Conservation (phyloP, 2,113 vertebrate species). For the Morone saxatilis region DNA sequence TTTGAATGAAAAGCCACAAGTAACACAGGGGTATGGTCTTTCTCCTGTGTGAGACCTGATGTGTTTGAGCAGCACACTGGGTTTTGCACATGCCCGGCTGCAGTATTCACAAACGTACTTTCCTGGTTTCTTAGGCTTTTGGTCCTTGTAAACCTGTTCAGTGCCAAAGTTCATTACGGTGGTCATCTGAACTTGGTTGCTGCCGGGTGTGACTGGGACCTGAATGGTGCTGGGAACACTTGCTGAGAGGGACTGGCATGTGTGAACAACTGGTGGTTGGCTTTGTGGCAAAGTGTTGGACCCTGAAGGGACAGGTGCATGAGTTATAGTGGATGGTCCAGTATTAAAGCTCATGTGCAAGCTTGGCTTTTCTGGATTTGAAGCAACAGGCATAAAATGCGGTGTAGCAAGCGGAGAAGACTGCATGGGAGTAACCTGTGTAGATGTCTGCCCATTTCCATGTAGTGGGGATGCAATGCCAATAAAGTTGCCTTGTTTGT, state of each 20-base stretch:
- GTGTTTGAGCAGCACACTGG: conserved; percentile 97
- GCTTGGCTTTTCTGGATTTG: conserved; percentile 85
- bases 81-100: conserved; percentile 95
- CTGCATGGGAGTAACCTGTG: conserved; percentile 77
- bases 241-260: conserved; percentile 88
- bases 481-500: conserved; percentile 85
- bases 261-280: conserved; percentile 89
- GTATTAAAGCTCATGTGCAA: conserved; percentile 88
- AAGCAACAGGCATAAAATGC: conserved; percentile 80
- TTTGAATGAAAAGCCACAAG: conserved; percentile 99
- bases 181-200: conserved; percentile 89
- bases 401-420: conserved; percentile 76
- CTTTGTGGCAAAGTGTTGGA: conserved; percentile 90
- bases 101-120: conserved; percentile 98
- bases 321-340: conserved; percentile 85
- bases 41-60: conserved; percentile 98
- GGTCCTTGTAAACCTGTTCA: conserved; percentile 94
- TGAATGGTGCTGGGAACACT: conserved; percentile 89
- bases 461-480: conserved; percentile 79
- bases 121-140: conserved; percentile 97
- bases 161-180: conserved; percentile 89
- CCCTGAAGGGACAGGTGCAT: conserved; percentile 86
- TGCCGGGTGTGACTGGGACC: conserved; percentile 88
- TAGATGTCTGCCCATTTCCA: conserved; percentile 78
- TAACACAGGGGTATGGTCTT: conserved; percentile 96